phyloP scores from a whole-genome alignment of 2,113 vertebrate genomes.

The Equus quagga region DNA sequence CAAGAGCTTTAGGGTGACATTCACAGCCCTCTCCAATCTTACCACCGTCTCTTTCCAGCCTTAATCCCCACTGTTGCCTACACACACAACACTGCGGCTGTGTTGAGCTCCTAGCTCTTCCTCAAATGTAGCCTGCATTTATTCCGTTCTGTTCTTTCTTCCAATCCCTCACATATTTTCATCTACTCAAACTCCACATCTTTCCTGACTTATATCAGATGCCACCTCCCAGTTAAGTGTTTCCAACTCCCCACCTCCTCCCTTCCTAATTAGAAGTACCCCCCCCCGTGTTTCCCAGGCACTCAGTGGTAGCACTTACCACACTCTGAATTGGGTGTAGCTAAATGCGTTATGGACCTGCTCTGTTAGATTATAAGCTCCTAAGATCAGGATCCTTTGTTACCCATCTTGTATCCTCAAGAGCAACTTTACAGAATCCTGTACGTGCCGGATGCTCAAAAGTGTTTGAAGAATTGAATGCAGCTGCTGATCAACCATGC shows the following conservation, averaged over 20 bases:
- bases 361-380: background rate
- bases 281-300: background rate
- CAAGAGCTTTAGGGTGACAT: background rate
- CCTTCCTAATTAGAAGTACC: background rate
- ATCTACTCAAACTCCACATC: background rate
- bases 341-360: background rate
- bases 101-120: background rate
- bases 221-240: background rate
- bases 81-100: fast-evolving
- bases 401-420: background rate
- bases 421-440: background rate
- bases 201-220: background rate
- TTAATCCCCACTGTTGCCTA: background rate
- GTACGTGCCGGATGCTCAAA: background rate
- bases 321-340: fast-evolving
- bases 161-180: background rate
- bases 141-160: background rate
- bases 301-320: too few relatives aligned
- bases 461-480: background rate
- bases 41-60: background rate
- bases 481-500: background rate
- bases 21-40: background rate
- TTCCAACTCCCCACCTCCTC: background rate
- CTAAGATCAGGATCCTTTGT: background rate
- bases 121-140: background rate